Percentiles rank a stretch among this genome's conserved stretches.
Evolutionary conservation across 2,888 invertebrate genomes (phyloP).

Genomic region (Holacanthella duospinosa): DNA sequence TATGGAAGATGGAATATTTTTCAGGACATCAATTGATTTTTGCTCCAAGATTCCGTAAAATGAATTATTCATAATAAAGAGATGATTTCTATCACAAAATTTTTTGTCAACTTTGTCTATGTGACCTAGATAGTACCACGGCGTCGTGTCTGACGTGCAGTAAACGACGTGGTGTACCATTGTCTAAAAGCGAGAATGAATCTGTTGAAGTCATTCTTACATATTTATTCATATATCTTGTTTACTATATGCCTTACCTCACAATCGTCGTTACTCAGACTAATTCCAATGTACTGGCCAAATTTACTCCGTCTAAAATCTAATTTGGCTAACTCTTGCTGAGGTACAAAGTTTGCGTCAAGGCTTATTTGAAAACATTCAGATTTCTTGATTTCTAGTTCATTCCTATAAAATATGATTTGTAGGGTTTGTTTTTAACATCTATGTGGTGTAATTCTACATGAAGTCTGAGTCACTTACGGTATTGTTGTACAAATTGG

Average conservation of each 20-base stretch:
- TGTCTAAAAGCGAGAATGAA: no score
- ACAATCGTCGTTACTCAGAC: no score
- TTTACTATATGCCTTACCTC: no score
- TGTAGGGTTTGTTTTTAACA: no score
- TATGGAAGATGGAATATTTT: neutral
- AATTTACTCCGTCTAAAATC: no score
- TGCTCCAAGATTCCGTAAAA: neutral
- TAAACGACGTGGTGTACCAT: no score
- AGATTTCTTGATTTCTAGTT: neutral
- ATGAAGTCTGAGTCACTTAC: neutral
- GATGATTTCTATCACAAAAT: neutral
- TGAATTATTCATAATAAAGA: neutral
- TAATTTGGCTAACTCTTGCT: no score
- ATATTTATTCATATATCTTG: no score
- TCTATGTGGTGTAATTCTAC: neutral
- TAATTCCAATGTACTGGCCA: no score
- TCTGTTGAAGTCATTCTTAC: no score
- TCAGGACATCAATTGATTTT: neutral
- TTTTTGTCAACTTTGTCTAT: neutral
- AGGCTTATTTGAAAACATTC: neutral
- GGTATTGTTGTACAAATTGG: conserved; percentile 12
- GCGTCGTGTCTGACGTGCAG: neutral
- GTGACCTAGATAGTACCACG: neutral
- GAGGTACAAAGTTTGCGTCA: neutral
- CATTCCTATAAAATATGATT: neutral